Base-by-base conservation (phyloP, 2,113 vertebrate species). In the Tetraodon nigroviridis region DNA sequence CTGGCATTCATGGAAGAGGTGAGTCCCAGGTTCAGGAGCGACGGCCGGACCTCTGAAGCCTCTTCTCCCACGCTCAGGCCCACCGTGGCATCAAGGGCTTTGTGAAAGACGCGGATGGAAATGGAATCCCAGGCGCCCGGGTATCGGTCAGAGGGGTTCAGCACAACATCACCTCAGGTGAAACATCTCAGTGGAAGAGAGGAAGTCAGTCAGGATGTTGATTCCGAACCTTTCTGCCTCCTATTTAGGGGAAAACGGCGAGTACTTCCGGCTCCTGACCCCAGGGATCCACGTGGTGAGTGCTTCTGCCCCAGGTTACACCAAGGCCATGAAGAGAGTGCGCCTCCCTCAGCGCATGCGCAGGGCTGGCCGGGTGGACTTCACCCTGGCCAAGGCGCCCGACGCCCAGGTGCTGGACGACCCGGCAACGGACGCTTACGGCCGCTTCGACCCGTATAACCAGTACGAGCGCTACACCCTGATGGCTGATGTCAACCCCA, bases 31-130 rank as follows among this genome's bases (percentile, higher is more conserved):
- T 46, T 7, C 3, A 27, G 24, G 24, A 27, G 24, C 1, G 1
- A 17, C 6, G 4, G 44, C n/a, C n/a, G 44, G n/a, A n/a, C 44
- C 8, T 17, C 15, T 46, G 14, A 7, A 46, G n/a, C 15, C n/a
- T 6, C 5, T 46, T 46, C 4, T 46, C 6, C 2, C 15, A 14
- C 86, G 24, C 51, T 64, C 79, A 99, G 96, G 92, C 92, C 61
- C 96, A 99, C 70, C 90, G 89, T 49, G 96, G 96, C 41, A 93
- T 96, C 54, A 99, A 97, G 82, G 96, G 96, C 0, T 88, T 95
- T 52, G 93, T 99, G 22, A 93, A 88, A 71, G 93, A 97, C 57
- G 91, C 91, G 63, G 90, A 90, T 15, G 93, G 93, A 46, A 92
- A 93, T 45, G 91, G 88, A 2, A 92, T 99, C 74, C 91, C 93